Percentiles rank a stretch among this genome's conserved stretches.
Conservation (phyloP, 2,113 vertebrate species). For the Scatophagus argus region DNA sequence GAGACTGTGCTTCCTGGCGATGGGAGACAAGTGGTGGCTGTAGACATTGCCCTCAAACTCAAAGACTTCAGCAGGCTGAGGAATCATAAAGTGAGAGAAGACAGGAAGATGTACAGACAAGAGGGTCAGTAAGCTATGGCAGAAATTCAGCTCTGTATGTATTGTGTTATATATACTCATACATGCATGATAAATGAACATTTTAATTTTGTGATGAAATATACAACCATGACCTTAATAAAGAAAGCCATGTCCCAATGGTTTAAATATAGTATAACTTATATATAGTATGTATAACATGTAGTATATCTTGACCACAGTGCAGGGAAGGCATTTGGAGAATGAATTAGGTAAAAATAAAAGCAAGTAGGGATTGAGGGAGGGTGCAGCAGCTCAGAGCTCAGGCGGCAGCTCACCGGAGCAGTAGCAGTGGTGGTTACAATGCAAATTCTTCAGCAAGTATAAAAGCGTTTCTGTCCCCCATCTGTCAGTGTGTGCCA, state of each 20-base stretch:
- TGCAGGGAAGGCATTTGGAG: neutral
- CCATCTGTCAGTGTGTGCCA: slow-evolving; percentile 70
- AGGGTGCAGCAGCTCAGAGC: slow-evolving; percentile 38
- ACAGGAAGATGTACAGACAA: neutral
- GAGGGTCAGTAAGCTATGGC: neutral
- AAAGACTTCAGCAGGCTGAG: slow-evolving; percentile 91
- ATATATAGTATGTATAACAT: neutral
- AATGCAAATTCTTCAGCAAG: slow-evolving; percentile 75
- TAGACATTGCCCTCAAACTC: slow-evolving; percentile 94
- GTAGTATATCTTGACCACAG: neutral
- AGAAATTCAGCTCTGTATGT: neutral
- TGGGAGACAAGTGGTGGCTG: slow-evolving; percentile 95
- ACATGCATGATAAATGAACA: slow-evolving; percentile 5
- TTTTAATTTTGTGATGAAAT: slow-evolving; percentile 5
- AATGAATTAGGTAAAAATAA: slow-evolving; percentile 26
- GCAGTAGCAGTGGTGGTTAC: slow-evolving; percentile 58
- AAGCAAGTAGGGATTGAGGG: neutral
- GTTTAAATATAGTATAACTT: slow-evolving; percentile 8
- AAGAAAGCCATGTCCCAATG: neutral
- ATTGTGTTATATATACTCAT: neutral
- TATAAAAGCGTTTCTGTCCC: slow-evolving; percentile 69
- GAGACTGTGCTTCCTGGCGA: slow-evolving; percentile 94
- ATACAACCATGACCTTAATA: neutral
- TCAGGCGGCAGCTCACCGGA: slow-evolving; percentile 33
- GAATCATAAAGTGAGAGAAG: slow-evolving; percentile 38